Percentiles rank a stretch among this genome's conserved stretches.
Evolutionary conservation across 2,888 invertebrate species (phyloP).

Genomic region (Andricus curvator): DNA sequence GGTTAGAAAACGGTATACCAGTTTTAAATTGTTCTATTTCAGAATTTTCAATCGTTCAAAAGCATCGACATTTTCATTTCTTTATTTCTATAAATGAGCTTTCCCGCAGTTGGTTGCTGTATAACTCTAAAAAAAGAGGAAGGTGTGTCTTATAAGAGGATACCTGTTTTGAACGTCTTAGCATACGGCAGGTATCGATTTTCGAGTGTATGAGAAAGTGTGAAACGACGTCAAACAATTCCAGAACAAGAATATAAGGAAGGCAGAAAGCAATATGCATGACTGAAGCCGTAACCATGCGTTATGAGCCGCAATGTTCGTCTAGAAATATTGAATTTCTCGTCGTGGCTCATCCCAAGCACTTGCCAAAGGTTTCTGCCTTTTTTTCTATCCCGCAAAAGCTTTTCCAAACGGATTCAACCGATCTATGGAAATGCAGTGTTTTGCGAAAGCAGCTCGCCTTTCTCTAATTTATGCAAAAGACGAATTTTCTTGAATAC

Average conservation of each 20-base stretch:
- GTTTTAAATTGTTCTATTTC: no score
- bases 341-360: neutral
- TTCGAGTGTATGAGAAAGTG: neutral
- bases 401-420: neutral
- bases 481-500: neutral
- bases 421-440: conserved; percentile 2
- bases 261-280: conserved; percentile 56
- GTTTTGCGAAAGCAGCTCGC: neutral
- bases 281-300: conserved; percentile 64
- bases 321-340: conserved; percentile 49
- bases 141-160: neutral
- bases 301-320: conserved; percentile 16
- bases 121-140: neutral
- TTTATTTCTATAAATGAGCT: neutral
- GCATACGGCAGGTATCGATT: neutral
- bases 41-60: no score
- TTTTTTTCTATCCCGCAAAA: neutral
- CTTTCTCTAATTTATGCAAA: conserved; percentile 3
- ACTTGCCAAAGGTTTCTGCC: neutral
- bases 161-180: conserved; percentile 1
- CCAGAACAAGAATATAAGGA: conserved; percentile 26
- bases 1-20: no score
- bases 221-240: conserved; percentile 3
- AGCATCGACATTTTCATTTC: no score
- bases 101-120: neutral